Evolutionary conservation across 1,140 invertebrate genomes (phyloP), one percentile per base, ranked within the genome.

Genomic region (Drosophila guanche): DNA sequence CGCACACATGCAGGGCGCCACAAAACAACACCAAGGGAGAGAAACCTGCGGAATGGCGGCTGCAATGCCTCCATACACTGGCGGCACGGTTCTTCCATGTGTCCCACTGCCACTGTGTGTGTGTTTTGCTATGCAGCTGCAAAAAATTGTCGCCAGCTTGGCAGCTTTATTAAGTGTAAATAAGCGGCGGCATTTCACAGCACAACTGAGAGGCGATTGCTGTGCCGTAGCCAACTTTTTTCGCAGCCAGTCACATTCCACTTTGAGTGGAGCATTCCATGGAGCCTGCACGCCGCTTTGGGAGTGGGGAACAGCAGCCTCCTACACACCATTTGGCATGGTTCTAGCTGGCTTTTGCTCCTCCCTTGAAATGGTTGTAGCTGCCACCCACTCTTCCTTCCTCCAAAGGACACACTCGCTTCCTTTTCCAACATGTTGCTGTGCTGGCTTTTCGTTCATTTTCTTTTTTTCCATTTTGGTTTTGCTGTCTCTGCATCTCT

Each of bases 151-250:
- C 62, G 62, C 63, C 23, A 29, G 61, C 71, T 69, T 69, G 63
- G 56, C 63, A 61, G 73, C 73, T 77, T 86, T 86, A 85, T 85
- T 85, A 85, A 86, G 80, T 86, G 80, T 80, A 86, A 86, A 86
- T 86, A 86, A 86, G 73, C 81, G 63, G 63, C 73, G 71, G 76
- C 73, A 86, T 85, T 85, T 85, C 80, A 79, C 79, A 78, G 79
- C 79, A 75, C 74, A 75, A 27, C 48, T 58, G 29, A 37, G 33
- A 12, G 4, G 33, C 33, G 4, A 10, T 10, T 37, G 33, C 33
- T 12, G 33, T 4, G 33, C 33, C 3, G 6, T 7, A 1, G 33
- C 33, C 33, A 37, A 37, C 33, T 37, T 37, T 37, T 37, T 37
- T 1, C 33, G 5, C 16, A 20, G 16, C 25, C 29, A 37, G 50